Base-by-base conservation (phyloP, 2,888 invertebrate genomes). In the Neria commutata region DNA sequence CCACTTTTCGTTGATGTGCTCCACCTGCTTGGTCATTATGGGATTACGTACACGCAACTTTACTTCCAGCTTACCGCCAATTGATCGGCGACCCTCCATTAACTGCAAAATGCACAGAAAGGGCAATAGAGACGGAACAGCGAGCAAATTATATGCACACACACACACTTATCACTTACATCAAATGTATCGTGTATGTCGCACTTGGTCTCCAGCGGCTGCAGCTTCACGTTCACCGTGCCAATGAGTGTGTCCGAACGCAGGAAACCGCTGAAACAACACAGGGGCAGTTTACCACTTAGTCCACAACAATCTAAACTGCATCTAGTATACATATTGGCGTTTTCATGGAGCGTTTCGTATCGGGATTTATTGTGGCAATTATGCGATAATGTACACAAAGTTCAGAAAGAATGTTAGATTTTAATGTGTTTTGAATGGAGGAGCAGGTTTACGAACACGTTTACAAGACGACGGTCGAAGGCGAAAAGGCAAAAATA, bases 241-340 rank as follows among this genome's bases (percentile, higher is more conserved):
- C 98, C 98, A 56, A 98, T 84, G 51, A 94, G 83, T 54, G 89
- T 84, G 82, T 98, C 98, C 73, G 91, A 88, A 67, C 94, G 88
- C 81, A 98, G 89, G 84, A 98, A 95, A 70, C 98, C 96, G 82
- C 95, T 95, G 88, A 85, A 92, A 91, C 88, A 89, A 85, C 82
- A 84, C 74, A 78, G 69, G 71, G 81, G 82, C 75, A 81, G 76
- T 79, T 73, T 76, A 74, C 80, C 77, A 80, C 81, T 81, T 76
- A 81, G 75, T 76, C 81, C 81, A 79, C 80, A 80, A 77, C 71
- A 79, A 70, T 77, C 77, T 68, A 79, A 68, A 71, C 80, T 77
- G 80, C 79, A 79, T 72, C 79, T 80, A 75, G 70, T 71, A 67
- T 67, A 61, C n/a, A 57, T 37, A 60, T 56, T 68, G 51, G 34